Percentiles rank a stretch among this genome's conserved stretches.
phyloP scores from a whole-genome alignment of 2,113 vertebrate species.

The Ceyx melanurus region DNA sequence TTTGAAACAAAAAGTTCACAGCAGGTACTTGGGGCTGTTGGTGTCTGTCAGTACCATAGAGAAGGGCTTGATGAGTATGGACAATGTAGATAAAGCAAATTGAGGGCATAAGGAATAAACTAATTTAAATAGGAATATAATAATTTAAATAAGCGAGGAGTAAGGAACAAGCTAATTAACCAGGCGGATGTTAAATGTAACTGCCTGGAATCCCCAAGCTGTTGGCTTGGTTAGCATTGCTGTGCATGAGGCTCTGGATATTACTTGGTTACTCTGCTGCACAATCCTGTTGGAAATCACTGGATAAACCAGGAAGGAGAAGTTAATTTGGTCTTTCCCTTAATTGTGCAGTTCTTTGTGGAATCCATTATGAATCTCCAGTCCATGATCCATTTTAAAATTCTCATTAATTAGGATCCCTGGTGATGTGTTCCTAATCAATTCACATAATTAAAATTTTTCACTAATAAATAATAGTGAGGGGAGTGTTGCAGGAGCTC shows the following conservation, averaged over 20 bases:
- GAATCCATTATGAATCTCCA: constrained; percentile 29
- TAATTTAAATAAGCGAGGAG: background rate
- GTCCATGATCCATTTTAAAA: constrained; percentile 62
- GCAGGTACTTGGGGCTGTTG: background rate
- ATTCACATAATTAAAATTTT: constrained; percentile 68
- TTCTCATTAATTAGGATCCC: constrained; percentile 67
- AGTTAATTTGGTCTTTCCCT: constrained; percentile 35
- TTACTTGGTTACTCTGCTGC: constrained; percentile 7
- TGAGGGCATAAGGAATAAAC: background rate
- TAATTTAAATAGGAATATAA: background rate
- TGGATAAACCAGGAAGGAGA: background rate
- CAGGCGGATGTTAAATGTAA: background rate
- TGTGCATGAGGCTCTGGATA: background rate
- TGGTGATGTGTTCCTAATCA: constrained; percentile 58
- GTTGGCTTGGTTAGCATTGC: background rate
- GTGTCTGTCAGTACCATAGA: background rate
- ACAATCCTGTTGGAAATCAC: background rate
- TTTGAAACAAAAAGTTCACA: background rate
- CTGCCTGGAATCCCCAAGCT: background rate
- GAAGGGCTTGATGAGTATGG: background rate
- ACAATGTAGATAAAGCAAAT: background rate
- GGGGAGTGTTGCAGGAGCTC: background rate
- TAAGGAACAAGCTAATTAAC: background rate
- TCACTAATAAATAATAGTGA: constrained; percentile 64
- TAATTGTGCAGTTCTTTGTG: constrained; percentile 39